Evolutionary conservation across 1,140 invertebrate genomes (phyloP), one percentile per base, ranked within the genome.

Genomic region (Aphidius ervi): DNA sequence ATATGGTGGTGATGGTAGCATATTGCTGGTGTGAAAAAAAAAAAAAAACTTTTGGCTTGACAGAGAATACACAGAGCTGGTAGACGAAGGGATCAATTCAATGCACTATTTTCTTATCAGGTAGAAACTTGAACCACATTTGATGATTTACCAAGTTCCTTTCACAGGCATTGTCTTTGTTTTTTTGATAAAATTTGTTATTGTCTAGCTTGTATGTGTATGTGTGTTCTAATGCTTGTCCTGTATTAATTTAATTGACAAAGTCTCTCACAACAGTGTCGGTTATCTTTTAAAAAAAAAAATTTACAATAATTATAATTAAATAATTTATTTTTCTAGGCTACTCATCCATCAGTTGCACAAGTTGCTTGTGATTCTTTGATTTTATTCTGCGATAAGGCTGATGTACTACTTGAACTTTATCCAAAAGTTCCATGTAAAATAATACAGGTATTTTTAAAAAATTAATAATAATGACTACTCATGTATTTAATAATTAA

Each of bases 351-450:
- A 74, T 86, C 84, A 10, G 90, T 95, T 23, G 91, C 90, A 41
- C 90, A 93, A 80, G 86, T 95, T n/a, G 91, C 93, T 5, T 91
- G 90, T 64, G 93, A 95, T 75, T 87, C 91, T 69, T 79, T 97
- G 52, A 79, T 91, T 50, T 79, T 94, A 52, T 76, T 95, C 37
- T 88, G 88, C 70, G 92, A 95, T 75, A 91, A 94, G 79, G 86
- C 89, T 2, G 83, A 87, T 49, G 78, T 84, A 52, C 81, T 97
- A 23, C 81, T 91, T 57, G 84, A 87, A 62, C 77, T 87, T 65
- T 92, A 92, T 81, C 89, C 92, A 3, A 86, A 89, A 59, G 80
- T 95, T 55, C 88, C 89, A 60, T 86, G 85, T 77, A 85, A 85
- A 74, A 88, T 92, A 66, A 83, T 90, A 69, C 83, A 89, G 79